Percentiles rank a stretch among this genome's conserved stretches.
phyloP scores from a whole-genome alignment of 2,888 invertebrate species.

The Agrotis puta region DNA sequence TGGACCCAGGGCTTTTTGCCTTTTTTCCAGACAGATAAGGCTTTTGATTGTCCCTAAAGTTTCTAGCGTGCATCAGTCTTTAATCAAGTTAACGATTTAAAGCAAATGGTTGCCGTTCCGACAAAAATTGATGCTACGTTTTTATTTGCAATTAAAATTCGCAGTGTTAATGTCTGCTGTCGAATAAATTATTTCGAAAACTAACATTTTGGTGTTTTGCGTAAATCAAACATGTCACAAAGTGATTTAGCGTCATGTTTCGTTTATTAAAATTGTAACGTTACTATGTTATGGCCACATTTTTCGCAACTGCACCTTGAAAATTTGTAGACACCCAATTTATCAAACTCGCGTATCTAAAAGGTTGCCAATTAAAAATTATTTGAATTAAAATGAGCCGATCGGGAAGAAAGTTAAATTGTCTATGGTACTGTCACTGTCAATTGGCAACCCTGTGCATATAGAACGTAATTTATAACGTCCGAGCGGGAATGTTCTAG shows the following conservation, averaged over 20 bases:
- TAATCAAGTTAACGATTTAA: slow-evolving; percentile 69
- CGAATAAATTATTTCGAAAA: slow-evolving; percentile 55
- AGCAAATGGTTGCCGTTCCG: slow-evolving; percentile 48
- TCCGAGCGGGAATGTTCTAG: slow-evolving; percentile 71
- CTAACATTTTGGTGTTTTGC: slow-evolving; percentile 44
- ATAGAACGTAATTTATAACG: slow-evolving; percentile 67
- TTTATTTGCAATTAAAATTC: slow-evolving; percentile 54
- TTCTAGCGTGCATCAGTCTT: slow-evolving; percentile 78
- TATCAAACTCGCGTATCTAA: slow-evolving; percentile 32
- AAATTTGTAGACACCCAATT: slow-evolving; percentile 8
- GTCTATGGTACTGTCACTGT: slow-evolving; percentile 55
- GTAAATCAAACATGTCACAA: slow-evolving; percentile 51
- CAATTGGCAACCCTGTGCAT: slow-evolving; percentile 73
- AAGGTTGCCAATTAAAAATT: slow-evolving; percentile 58
- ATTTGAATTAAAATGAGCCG: slow-evolving; percentile 39
- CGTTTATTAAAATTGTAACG: slow-evolving; percentile 34
- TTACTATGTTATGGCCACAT: slow-evolving; percentile 4
- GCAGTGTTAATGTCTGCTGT: slow-evolving; percentile 41
- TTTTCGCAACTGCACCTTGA: slow-evolving; percentile 29
- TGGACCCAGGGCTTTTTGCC: slow-evolving; percentile 74
- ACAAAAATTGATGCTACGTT: slow-evolving; percentile 23
- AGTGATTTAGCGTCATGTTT: slow-evolving; percentile 38
- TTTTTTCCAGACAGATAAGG: slow-evolving; percentile 77
- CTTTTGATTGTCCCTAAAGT: slow-evolving; percentile 76
- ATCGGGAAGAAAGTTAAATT: slow-evolving; percentile 36